These are phyloP conservation scores for Mamestra brassicae DNA, from an alignment of 2,888 invertebrate species.

Conservation along the genomic window DNA sequence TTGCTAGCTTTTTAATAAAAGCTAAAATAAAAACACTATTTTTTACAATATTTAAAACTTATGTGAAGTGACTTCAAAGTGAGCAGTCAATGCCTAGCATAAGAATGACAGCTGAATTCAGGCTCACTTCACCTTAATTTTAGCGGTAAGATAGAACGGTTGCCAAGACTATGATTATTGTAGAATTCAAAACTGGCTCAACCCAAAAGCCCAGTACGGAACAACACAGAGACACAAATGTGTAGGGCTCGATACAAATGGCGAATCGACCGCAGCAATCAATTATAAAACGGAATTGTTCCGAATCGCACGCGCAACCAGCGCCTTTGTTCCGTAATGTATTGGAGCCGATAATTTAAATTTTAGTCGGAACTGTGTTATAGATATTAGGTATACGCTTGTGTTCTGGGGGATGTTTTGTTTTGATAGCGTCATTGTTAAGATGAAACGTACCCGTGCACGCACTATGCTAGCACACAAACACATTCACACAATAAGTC, in stretches of 20 bases:
- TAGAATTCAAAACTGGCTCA: neutral
- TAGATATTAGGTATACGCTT: conserved; percentile 7
- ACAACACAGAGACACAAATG: conserved; percentile 84
- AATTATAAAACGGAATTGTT: conserved; percentile 88
- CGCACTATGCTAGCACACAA: too few relatives aligned
- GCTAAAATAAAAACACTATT: too few relatives aligned
- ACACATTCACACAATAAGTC: too few relatives aligned
- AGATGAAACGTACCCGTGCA: neutral
- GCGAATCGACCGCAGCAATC: conserved; percentile 86
- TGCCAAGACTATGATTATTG: neutral
- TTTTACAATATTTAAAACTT: too few relatives aligned
- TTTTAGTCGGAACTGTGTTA: conserved; percentile 58
- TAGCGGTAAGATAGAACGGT: too few relatives aligned
- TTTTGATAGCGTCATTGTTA: conserved; percentile 16
- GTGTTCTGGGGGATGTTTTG: conserved; percentile 25
- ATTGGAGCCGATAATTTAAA: conserved; percentile 78
- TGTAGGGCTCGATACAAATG: conserved; percentile 88
- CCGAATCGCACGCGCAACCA: conserved; percentile 72
- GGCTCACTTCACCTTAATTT: too few relatives aligned
- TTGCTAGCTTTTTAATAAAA: too few relatives aligned
- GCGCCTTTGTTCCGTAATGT: conserved; percentile 77
- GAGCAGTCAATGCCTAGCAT: too few relatives aligned
- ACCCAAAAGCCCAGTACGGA: conserved; percentile 60
- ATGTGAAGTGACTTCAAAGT: too few relatives aligned
- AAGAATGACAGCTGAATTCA: too few relatives aligned